Evolutionary conservation across 92 coral and sea anemone species (phyloP), one percentile per base, ranked within the genome.

Genomic region (Siderastrea radians): DNA sequence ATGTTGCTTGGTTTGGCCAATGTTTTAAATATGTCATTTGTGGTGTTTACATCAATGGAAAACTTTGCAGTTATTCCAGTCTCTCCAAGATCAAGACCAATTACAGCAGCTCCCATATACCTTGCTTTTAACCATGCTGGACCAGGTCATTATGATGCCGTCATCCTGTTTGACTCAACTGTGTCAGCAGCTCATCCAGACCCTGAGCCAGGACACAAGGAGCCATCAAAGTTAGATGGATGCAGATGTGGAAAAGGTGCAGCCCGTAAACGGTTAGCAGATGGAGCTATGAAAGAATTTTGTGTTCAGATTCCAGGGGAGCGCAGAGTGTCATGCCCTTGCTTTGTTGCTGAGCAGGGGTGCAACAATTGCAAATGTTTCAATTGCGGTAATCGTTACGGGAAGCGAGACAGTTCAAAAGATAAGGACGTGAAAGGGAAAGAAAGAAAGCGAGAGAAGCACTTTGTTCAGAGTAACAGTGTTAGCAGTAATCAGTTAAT

Each of bases 81-180:
- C 8, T 85, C 89, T 43, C 89, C 89, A 46, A 75, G 82, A n/a
- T 45, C 82, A 75, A 44, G 73, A 63, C 89, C 82, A 12, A n/a
- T 63, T 26, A 67, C 48, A 45, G n/a, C 60, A 49, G 49, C 74
- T 60, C 53, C 83, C 59, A 51, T 86, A 38, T 86, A 86, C 72
- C 77, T 86, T 43, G 78, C 90, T 49, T 86, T 68, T 66, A 86
- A 78, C 50, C 78, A 86, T 78, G 90, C 85, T 60, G 90, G 90
- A 48, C 79, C 90, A 78, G 85, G 90, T 14, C 84, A 86, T 54
- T 85, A 85, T 63, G 89, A 85, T 85, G 89, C 89, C 14, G 83
- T 85, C 16, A 79, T 75, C 51, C 66, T 64, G 49, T 48, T 46
- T 68, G 77, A 74, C 13, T 9, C 50, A 81, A 14, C 19, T 43